phyloP scores from a whole-genome alignment of 1,140 invertebrate species.

The Tenebrio molitor region DNA sequence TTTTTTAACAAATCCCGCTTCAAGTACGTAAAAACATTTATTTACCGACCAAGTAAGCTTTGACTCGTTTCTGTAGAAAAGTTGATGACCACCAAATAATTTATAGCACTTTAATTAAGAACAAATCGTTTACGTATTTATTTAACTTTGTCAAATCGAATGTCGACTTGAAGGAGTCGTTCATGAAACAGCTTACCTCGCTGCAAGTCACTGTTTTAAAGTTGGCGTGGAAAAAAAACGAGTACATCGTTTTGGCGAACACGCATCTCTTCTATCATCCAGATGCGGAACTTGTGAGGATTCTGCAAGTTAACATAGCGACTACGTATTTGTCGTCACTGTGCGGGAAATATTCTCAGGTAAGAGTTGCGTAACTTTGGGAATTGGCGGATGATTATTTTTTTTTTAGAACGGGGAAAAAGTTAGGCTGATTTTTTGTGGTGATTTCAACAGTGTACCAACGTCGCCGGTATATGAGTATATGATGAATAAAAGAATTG shows the following conservation, averaged over 20 bases:
- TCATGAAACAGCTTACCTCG: constrained; percentile 76
- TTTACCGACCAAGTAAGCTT: constrained; percentile 6
- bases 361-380: no score
- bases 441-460: constrained; percentile 91
- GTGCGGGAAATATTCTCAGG: not conserved
- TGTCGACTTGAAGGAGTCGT: constrained; percentile 71
- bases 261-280: constrained; percentile 95
- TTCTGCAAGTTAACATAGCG: constrained; percentile 80
- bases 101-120: constrained; percentile 66
- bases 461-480: constrained; percentile 83
- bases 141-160: constrained; percentile 75
- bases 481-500: constrained; percentile 75
- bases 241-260: constrained; percentile 83
- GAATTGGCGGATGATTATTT: no score
- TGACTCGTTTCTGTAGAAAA: constrained; percentile 7
- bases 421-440: constrained; percentile 80
- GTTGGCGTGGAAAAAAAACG: constrained; percentile 64
- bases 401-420: constrained; percentile 12
- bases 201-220: constrained; percentile 75
- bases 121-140: constrained; percentile 69
- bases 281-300: constrained; percentile 87
- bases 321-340: constrained; percentile 71
- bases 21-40: constrained; percentile 64
- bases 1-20: constrained; percentile 79
- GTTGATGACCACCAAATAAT: constrained; percentile 31